Evolutionary conservation across 2,113 vertebrate genomes (phyloP).

Genomic region (Gobiocypris rarus): DNA sequence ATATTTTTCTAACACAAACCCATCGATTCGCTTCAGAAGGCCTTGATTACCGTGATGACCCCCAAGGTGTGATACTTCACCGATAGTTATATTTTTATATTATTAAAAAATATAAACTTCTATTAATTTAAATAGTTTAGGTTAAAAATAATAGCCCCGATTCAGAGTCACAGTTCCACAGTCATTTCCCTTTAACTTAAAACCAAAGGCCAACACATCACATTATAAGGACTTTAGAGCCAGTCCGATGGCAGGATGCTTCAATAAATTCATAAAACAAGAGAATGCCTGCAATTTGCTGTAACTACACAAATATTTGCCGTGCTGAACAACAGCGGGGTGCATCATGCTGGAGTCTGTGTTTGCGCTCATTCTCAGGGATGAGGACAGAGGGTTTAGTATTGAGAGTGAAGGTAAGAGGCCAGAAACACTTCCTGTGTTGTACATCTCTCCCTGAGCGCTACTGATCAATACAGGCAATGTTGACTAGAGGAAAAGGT

Average conservation of each 20-base stretch:
- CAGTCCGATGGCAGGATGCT: background rate
- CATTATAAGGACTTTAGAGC: background rate
- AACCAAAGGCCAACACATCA: background rate
- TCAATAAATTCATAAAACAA: background rate
- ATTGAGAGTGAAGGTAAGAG: background rate
- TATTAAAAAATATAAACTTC: no score
- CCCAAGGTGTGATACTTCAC: no score
- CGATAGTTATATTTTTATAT: no score
- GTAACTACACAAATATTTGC: background rate
- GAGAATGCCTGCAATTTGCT: background rate
- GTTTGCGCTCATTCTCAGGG: background rate
- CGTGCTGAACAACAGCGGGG: background rate
- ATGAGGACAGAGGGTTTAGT: background rate
- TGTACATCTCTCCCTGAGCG: background rate
- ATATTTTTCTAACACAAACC: no score
- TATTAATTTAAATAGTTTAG: no score
- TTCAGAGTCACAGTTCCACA: no score
- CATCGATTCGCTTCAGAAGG: no score
- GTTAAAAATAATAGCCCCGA: no score
- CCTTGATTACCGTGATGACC: no score
- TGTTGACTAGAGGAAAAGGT: background rate
- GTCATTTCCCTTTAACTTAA: no score
- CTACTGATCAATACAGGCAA: background rate
- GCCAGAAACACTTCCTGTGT: background rate
- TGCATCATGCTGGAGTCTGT: background rate